Percentiles rank a stretch among this genome's conserved stretches.
These are phyloP conservation scores for Alauda arvensis DNA, from an alignment of 2,797 vertebrate species.

Conservation along the genomic window DNA sequence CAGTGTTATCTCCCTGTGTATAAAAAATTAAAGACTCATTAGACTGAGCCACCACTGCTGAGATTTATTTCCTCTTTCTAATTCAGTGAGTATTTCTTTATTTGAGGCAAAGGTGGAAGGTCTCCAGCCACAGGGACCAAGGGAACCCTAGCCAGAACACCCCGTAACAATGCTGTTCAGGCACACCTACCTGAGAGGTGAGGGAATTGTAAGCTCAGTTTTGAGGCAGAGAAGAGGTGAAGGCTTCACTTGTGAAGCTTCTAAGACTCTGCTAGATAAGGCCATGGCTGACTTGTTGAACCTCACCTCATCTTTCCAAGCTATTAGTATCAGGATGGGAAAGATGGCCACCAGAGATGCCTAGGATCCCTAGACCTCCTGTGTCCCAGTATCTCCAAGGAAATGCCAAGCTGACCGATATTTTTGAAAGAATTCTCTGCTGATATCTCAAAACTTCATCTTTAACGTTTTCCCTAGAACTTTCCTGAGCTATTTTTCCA, in stretches of 20 bases:
- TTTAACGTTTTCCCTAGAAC: background rate
- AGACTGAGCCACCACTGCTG: background rate
- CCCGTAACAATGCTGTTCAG: background rate
- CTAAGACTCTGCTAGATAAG: background rate
- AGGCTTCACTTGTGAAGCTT: background rate
- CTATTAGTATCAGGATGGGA: background rate
- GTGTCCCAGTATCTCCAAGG: fast-evolving
- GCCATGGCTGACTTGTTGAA: background rate
- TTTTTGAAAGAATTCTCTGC: background rate
- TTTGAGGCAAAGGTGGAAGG: background rate
- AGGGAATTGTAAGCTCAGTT: background rate
- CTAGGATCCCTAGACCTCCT: background rate
- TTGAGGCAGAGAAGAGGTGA: background rate
- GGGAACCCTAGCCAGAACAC: background rate
- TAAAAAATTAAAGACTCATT: background rate
- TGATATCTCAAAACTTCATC: background rate
- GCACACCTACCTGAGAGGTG: background rate
- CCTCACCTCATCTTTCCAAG: background rate
- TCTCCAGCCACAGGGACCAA: background rate
- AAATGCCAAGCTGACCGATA: background rate
- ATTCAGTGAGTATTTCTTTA: background rate
- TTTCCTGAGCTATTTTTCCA: background rate
- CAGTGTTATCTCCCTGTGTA: background rate
- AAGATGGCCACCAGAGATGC: background rate
- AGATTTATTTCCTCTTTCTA: background rate